Percentiles rank a stretch among this genome's conserved stretches.
Evolutionary conservation across 2,888 invertebrate genomes (phyloP).

Genomic region (Unio pictorum): DNA sequence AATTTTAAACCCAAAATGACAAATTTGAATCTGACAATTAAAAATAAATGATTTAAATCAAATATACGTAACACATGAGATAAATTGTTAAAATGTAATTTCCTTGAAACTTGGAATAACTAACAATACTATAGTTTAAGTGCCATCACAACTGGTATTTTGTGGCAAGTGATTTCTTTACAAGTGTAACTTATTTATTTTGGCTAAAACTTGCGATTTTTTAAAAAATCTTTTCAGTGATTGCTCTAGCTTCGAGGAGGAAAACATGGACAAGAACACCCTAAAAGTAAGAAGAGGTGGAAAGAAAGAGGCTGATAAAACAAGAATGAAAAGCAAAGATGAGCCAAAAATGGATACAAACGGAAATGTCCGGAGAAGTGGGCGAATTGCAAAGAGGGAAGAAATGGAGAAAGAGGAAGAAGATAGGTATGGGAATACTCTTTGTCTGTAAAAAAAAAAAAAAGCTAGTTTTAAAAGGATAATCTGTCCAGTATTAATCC

Average conservation of each 20-base stretch:
- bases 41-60: too few relatives aligned
- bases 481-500: too few relatives aligned
- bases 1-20: too few relatives aligned
- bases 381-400: conserved; percentile 3
- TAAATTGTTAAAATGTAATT: too few relatives aligned
- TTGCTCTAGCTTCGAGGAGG: conserved; percentile 4
- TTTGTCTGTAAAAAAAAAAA: not conserved
- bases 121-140: too few relatives aligned
- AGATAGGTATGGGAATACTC: conserved; percentile 1
- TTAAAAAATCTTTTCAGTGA: not conserved
- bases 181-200: too few relatives aligned
- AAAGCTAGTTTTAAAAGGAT: too few relatives aligned
- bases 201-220: not conserved
- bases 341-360: not conserved
- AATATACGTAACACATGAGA: too few relatives aligned
- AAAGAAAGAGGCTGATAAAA: conserved; percentile 4
- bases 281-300: conserved; percentile 6
- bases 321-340: not conserved
- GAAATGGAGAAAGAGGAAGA: conserved; percentile 2
- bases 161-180: too few relatives aligned
- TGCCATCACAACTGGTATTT: too few relatives aligned
- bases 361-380: conserved; percentile 1
- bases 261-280: conserved; percentile 9
- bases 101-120: too few relatives aligned
- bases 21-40: too few relatives aligned